Evolutionary conservation across 1,140 invertebrate genomes (phyloP).

Genomic region (Drepana arcuata): DNA sequence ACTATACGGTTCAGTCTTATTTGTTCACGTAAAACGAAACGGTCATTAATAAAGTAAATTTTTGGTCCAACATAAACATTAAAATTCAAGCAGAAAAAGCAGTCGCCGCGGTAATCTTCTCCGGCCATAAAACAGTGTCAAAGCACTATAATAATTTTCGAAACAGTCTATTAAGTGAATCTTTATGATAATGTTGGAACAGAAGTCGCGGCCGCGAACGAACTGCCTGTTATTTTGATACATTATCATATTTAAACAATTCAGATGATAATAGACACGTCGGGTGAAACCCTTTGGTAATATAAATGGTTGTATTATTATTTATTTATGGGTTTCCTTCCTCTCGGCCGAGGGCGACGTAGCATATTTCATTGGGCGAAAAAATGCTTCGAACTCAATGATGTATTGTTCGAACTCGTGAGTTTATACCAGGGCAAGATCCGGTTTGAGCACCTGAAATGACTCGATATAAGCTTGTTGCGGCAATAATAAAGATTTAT

Average conservation of each 20-base stretch:
- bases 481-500: constrained; percentile 71
- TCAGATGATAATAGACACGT: constrained; percentile 70
- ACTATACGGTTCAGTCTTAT: no score
- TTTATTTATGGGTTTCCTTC: constrained; percentile 70
- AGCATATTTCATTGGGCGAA: constrained; percentile 68
- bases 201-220: constrained; percentile 60
- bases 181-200: constrained; percentile 65
- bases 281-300: constrained; percentile 68
- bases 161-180: constrained; percentile 69
- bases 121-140: constrained; percentile 53
- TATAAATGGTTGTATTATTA: constrained; percentile 71
- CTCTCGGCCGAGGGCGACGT: constrained; percentile 49
- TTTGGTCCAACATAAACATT: constrained; percentile 27
- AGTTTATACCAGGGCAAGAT: constrained; percentile 53
- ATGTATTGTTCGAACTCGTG: no score
- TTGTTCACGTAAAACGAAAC: no score
- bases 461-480: constrained; percentile 53
- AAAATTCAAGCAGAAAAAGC: constrained; percentile 36
- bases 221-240: constrained; percentile 65
- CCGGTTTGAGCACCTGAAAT: constrained; percentile 58
- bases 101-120: constrained; percentile 42
- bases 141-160: constrained; percentile 61
- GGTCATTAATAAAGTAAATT: no score
- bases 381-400: constrained; percentile 59
- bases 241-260: constrained; percentile 72